Evolutionary conservation across 2,113 vertebrate species (phyloP).

Genomic region (Castor canadensis): DNA sequence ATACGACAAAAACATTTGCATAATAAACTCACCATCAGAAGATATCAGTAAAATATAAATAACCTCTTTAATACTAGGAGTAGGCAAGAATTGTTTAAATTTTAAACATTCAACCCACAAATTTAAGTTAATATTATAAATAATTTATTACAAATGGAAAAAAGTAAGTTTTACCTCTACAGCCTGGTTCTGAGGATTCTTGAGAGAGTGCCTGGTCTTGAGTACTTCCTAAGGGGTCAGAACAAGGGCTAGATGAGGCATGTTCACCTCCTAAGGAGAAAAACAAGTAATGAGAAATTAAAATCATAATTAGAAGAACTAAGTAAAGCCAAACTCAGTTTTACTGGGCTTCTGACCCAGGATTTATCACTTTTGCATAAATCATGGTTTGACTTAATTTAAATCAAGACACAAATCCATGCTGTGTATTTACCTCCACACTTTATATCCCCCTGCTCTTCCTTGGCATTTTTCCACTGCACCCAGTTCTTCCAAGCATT

Average conservation of each 20-base stretch:
- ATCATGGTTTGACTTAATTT: neutral
- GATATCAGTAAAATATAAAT: neutral
- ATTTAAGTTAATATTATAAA: slow-evolving; percentile 41
- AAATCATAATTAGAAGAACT: neutral
- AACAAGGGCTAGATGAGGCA: slow-evolving; percentile 54
- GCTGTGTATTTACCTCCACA: slow-evolving; percentile 83
- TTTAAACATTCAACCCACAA: slow-evolving; percentile 28
- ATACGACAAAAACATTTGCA: neutral
- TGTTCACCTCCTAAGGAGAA: slow-evolving; percentile 59
- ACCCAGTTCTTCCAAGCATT: slow-evolving; percentile 98
- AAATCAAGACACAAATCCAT: slow-evolving; percentile 3
- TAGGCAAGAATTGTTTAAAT: no score
- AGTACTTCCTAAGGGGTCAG: slow-evolving; percentile 68
- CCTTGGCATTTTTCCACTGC: slow-evolving; percentile 92
- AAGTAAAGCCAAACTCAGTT: neutral
- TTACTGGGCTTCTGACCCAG: neutral
- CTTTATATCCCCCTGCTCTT: slow-evolving; percentile 90
- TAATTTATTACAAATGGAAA: slow-evolving; percentile 22
- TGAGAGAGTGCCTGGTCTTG: slow-evolving; percentile 41
- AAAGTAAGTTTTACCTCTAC: slow-evolving; percentile 60
- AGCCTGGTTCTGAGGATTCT: slow-evolving; percentile 52
- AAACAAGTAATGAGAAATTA: slow-evolving; percentile 50
- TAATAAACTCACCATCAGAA: neutral
- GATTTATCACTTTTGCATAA: neutral
- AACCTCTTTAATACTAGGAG: neutral